Percentiles rank a stretch among this genome's conserved stretches.
These are phyloP conservation scores for Naja naja DNA, from an alignment of 2,113 vertebrate species.

Conservation along the genomic window DNA sequence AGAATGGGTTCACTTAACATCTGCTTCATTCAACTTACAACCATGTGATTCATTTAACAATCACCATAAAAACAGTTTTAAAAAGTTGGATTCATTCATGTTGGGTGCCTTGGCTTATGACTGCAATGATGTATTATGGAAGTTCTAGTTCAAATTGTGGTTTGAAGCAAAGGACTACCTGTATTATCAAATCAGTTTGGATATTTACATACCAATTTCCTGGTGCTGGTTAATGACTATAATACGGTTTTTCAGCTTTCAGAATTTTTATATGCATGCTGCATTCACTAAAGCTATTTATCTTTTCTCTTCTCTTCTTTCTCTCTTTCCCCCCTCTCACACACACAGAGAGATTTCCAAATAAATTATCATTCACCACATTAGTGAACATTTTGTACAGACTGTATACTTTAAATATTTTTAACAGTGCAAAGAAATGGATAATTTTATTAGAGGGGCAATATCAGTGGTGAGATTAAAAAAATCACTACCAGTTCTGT, in stretches of 20 bases:
- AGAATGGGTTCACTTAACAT: not conserved
- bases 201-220: not conserved
- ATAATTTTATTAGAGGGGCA: not conserved
- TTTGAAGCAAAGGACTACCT: no score
- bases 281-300: not conserved
- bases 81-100: no score
- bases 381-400: not conserved
- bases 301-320: no score
- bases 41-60: no score
- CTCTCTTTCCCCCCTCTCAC: no score
- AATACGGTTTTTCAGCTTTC: not conserved
- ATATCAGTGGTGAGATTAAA: no score
- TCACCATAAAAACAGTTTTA: no score
- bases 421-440: not conserved
- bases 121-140: no score
- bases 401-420: not conserved
- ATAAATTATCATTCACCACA: not conserved
- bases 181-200: not conserved
- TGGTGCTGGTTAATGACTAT: not conserved
- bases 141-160: no score
- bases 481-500: no score
- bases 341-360: not conserved
- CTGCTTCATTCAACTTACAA: no score
- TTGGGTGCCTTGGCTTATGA: no score
- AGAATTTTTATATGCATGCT: not conserved